These are phyloP conservation scores for Trachelipus rathkii DNA, from an alignment of 1,140 invertebrate species.

Conservation along the genomic window DNA sequence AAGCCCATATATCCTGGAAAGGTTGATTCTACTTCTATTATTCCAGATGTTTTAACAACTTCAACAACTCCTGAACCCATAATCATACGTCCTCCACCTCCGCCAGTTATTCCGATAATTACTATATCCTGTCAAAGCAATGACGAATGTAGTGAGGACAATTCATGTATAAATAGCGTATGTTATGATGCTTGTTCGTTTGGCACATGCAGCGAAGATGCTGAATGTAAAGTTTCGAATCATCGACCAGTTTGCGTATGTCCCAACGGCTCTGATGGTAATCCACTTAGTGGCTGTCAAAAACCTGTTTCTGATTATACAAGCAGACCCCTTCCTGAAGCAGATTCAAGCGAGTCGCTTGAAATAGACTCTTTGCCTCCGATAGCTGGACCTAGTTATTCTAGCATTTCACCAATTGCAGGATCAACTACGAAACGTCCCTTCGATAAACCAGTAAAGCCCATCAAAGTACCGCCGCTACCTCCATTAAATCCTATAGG, in stretches of 20 bases:
- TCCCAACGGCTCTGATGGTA: constrained; percentile 47
- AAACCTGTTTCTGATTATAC: constrained; percentile 4
- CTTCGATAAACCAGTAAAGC: not conserved
- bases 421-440: constrained; percentile 5
- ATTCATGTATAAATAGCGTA: constrained; percentile 60
- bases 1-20: constrained; percentile 70
- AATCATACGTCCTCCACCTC: constrained; percentile 47
- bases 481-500: constrained; percentile 38
- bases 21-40: constrained; percentile 56
- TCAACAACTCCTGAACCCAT: constrained; percentile 56
- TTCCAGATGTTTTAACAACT: constrained; percentile 62
- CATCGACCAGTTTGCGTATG: constrained; percentile 48
- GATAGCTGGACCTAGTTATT: constrained; percentile 11
- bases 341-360: not conserved
- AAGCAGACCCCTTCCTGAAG: constrained; percentile 6
- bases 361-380: not conserved
- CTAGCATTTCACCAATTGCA: constrained; percentile 18
- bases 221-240: constrained; percentile 59
- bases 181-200: constrained; percentile 70
- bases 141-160: constrained; percentile 64
- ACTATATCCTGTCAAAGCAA: constrained; percentile 38
- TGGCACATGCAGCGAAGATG: constrained; percentile 66
- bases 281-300: constrained; percentile 44
- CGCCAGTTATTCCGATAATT: constrained; percentile 53
- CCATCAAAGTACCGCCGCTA: constrained; percentile 23